A percentile compares a stretch with the other conserved stretches of the same genome.
Conservation (phyloP, 2,888 invertebrate species). For the Drosophila sordidapex region DNA sequence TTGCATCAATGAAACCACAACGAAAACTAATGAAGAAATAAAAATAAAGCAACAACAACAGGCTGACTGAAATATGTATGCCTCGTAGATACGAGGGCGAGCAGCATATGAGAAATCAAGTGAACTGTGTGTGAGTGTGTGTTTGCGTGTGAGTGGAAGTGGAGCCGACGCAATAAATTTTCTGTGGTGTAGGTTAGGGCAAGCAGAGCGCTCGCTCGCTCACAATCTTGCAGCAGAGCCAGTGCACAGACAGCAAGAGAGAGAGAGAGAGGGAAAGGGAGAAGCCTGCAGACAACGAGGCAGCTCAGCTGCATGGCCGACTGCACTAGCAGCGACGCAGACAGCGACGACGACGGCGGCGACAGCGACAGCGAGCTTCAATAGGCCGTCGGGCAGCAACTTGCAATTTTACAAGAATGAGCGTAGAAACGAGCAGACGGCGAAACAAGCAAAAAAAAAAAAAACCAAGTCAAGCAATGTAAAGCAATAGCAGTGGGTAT, state of each 20-base stretch:
- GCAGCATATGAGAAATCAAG: conserved; percentile 44
- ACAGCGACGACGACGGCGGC: conserved; percentile 23
- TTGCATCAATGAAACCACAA: conserved; percentile 62
- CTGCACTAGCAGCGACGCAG: conserved; percentile 38
- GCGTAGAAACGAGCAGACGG: conserved; percentile 68
- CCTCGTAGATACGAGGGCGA: conserved; percentile 45
- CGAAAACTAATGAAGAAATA: conserved; percentile 44
- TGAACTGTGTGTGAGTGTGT: conserved; percentile 27
- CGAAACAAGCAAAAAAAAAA: conserved; percentile 28
- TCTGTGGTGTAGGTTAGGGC: conserved; percentile 77
- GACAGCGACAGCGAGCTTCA: conserved; percentile 48
- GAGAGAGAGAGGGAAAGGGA: conserved; percentile 7
- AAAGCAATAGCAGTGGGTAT: conserved; percentile 15
- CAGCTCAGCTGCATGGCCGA: conserved; percentile 52
- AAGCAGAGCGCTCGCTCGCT: conserved; percentile 41
- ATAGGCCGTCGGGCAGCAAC: conserved; percentile 67
- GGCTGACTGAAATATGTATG: conserved; percentile 47
- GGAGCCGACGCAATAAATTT: conserved; percentile 74
- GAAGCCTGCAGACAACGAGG: conserved; percentile 5
- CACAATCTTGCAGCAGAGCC: conserved; percentile 14
- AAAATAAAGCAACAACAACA: conserved; percentile 37
- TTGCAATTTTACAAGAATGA: conserved; percentile 76
- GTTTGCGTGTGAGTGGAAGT: conserved; percentile 46
- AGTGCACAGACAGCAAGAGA: neutral
- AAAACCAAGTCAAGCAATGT: conserved; percentile 26